Evolutionary conservation across 2,113 vertebrate species (phyloP).

Genomic region (Hippocampus guttulatus): DNA sequence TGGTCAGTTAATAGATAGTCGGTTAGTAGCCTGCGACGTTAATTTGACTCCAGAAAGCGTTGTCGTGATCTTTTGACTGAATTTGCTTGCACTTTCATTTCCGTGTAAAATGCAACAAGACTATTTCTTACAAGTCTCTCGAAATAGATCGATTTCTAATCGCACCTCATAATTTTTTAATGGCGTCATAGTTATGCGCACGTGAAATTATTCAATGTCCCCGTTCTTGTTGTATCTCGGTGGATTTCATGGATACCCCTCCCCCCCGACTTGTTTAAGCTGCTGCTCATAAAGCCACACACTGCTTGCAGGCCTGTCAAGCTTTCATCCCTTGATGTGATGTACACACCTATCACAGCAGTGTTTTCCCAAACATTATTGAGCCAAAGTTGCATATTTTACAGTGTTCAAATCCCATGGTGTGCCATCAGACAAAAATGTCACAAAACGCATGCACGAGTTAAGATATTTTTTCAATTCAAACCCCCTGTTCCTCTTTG

Average conservation of each 20-base stretch:
- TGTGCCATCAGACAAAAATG: background rate
- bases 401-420: background rate
- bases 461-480: background rate
- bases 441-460: background rate
- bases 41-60: background rate
- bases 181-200: background rate
- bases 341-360: background rate
- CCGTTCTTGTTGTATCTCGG: constrained; percentile 17
- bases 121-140: background rate
- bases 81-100: background rate
- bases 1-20: background rate
- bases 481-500: background rate
- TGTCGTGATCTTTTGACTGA: background rate
- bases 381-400: background rate
- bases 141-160: background rate
- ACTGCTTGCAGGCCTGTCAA: constrained; percentile 4
- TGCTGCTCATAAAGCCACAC: constrained; percentile 13
- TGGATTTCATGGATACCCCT: constrained; percentile 17
- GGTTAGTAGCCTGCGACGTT: background rate
- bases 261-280: constrained; percentile 35
- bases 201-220: background rate
- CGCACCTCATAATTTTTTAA: background rate
- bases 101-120: background rate
- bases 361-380: background rate
- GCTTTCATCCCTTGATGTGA: background rate